These are phyloP conservation scores for Ceratina calcarata DNA, from an alignment of 1,140 invertebrate genomes.

Conservation along the genomic window DNA sequence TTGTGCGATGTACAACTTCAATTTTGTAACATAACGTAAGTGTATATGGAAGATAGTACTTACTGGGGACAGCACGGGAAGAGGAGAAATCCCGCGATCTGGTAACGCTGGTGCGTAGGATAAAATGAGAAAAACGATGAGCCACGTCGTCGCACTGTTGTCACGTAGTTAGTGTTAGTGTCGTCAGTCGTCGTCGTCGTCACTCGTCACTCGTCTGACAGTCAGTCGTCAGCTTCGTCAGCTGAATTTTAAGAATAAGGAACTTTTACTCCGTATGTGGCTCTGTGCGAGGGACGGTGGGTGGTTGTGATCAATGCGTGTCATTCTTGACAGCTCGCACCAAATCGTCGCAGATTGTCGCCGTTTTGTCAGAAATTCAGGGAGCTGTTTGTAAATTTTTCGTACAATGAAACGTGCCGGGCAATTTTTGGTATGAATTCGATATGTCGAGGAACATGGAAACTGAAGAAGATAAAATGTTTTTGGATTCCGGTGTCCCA, in stretches of 20 bases:
- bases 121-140: background rate
- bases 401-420: constrained; percentile 31
- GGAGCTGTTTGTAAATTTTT: constrained; percentile 29
- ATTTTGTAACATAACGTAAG: too few relatives aligned
- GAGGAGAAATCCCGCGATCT: too few relatives aligned
- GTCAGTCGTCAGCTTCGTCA: background rate
- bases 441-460: constrained; percentile 45
- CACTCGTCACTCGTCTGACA: too few relatives aligned
- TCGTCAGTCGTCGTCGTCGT: background rate
- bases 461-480: constrained; percentile 46
- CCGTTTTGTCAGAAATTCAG: constrained; percentile 12
- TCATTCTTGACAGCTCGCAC: constrained; percentile 27
- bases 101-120: too few relatives aligned
- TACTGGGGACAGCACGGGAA: too few relatives aligned
- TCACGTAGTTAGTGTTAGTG: too few relatives aligned
- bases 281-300: background rate
- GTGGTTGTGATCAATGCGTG: constrained; percentile 23
- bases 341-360: constrained; percentile 19
- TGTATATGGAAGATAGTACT: too few relatives aligned
- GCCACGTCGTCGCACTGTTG: too few relatives aligned
- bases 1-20: too few relatives aligned
- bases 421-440: constrained; percentile 19
- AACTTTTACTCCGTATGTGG: background rate
- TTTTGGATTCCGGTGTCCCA: constrained; percentile 31
- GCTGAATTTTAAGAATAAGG: background rate